Evolutionary conservation across 64 coral and sea anemone species (phyloP), one percentile per base, ranked within the genome.

Genomic region (Porites australiensis): DNA sequence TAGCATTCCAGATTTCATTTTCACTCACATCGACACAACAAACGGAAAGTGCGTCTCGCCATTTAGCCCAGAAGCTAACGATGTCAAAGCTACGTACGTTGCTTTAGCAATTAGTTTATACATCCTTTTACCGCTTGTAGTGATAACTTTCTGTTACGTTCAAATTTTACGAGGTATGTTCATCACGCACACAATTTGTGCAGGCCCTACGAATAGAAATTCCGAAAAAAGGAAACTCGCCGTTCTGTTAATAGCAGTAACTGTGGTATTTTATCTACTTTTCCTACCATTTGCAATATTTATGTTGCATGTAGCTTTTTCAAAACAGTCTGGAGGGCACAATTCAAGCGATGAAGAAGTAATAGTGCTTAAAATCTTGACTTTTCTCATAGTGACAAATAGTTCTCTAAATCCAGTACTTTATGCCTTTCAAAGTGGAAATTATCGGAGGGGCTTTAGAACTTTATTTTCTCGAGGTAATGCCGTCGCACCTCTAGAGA

Each of bases 101-200:
- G 63, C 48, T 0, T 11, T 69, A 13, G 62, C 63, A 0, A 69
- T 84, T 9, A 68, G 62, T 11, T 22, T 84, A 16, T 68, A 68
- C 46, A 84, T 84, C 46, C 13, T 84, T 2, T 1, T 84, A 23
- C 81, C 81, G 1, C 18, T 69, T 8, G 6, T 84, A 9, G 63
- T 84, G 16, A 84, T 84, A 10, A 84, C 81, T 4, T 67, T 68
- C 19, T 84, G 81, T 68, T 84, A 84, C 12, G 67, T n/a, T 69
- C 81, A 84, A n/a, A 84, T 84, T 5, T 12, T 84, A 21, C 62
- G 81, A 4, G 81, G 81, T 13, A 84, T 84, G 81, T 84, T 84
- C 10, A 84, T 84, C 0, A 84, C 61, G 8, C 7, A 68, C 2
- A 84, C 81, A 6, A 84, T 84, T 50, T 84, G 81, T 14, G 63